Percentiles rank a stretch among this genome's conserved stretches.
These are phyloP conservation scores for Pseudopleuronectes americanus DNA, from an alignment of 2,797 vertebrate species.

Conservation along the genomic window DNA sequence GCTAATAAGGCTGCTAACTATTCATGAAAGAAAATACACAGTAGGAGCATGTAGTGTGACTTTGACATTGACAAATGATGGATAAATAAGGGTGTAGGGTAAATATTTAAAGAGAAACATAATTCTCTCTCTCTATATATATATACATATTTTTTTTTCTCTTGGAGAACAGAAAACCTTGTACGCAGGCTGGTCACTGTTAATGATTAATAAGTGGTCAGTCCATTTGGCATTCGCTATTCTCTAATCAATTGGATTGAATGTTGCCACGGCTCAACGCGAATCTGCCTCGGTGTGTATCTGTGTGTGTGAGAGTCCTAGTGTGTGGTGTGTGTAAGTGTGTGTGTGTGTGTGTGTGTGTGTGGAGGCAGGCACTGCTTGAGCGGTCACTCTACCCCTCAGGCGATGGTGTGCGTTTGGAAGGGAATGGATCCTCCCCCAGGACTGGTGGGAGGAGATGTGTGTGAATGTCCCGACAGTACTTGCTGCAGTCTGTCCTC, in stretches of 20 bases:
- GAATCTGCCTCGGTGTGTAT: constrained; percentile 26
- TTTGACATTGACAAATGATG: constrained; percentile 22
- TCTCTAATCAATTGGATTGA: constrained; percentile 73
- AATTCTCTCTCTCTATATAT: no score
- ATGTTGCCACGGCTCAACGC: constrained; percentile 59
- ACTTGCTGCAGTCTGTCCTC: constrained; percentile 76
- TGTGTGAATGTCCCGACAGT: constrained; percentile 67
- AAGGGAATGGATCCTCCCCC: constrained; percentile 82
- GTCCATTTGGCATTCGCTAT: constrained; percentile 67
- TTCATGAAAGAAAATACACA: constrained; percentile 19
- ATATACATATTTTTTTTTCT: neutral
- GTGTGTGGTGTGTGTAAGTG: constrained; percentile 28
- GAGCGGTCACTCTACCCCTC: constrained; percentile 83
- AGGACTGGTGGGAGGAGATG: constrained; percentile 74
- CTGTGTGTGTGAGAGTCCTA: neutral
- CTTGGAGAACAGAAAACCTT: constrained; percentile 41
- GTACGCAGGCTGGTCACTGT: constrained; percentile 42
- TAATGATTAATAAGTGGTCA: constrained; percentile 72
- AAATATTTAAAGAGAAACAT: neutral
- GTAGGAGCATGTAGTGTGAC: constrained; percentile 18
- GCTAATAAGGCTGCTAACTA: constrained; percentile 11
- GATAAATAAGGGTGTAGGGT: constrained; percentile 1
- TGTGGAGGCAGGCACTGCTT: constrained; percentile 70
- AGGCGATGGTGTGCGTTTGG: constrained; percentile 80
- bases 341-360: constrained; percentile 45